phyloP scores from a whole-genome alignment of 2,797 vertebrate species.

The Micrastur ruficollis region DNA sequence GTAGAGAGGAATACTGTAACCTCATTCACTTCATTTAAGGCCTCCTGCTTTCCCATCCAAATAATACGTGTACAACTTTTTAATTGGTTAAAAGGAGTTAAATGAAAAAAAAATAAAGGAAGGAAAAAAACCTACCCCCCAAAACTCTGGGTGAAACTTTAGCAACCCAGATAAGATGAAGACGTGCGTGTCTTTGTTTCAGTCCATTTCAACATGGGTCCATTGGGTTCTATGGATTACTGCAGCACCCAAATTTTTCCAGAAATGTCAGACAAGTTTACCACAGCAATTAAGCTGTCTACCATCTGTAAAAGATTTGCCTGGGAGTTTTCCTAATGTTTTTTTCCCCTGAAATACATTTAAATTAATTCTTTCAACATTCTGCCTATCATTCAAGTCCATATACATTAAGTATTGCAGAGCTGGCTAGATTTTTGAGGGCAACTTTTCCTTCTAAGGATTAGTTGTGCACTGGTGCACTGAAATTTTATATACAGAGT shows the following conservation, averaged over 20 bases:
- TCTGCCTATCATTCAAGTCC: conserved; percentile 27
- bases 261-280: conserved; percentile 64
- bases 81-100: neutral
- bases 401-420: neutral
- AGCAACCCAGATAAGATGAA: neutral
- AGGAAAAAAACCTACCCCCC: neutral
- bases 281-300: conserved; percentile 76
- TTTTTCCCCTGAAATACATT: neutral
- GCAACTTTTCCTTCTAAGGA: conserved; percentile 34
- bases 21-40: neutral
- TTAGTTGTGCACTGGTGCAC: neutral
- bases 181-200: neutral
- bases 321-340: conserved; percentile 41
- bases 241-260: conserved; percentile 64
- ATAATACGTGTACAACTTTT: neutral
- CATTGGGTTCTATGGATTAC: conserved; percentile 23
- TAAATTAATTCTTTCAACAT: conserved; percentile 47
- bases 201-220: neutral
- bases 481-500: conserved; percentile 40
- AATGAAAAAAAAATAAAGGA: neutral
- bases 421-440: conserved; percentile 37
- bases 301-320: conserved; percentile 67
- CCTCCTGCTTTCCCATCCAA: neutral
- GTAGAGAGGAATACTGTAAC: neutral
- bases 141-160: neutral